Conservation (phyloP, 2,113 vertebrate genomes). For the Ophthalmolycus amberensis region DNA sequence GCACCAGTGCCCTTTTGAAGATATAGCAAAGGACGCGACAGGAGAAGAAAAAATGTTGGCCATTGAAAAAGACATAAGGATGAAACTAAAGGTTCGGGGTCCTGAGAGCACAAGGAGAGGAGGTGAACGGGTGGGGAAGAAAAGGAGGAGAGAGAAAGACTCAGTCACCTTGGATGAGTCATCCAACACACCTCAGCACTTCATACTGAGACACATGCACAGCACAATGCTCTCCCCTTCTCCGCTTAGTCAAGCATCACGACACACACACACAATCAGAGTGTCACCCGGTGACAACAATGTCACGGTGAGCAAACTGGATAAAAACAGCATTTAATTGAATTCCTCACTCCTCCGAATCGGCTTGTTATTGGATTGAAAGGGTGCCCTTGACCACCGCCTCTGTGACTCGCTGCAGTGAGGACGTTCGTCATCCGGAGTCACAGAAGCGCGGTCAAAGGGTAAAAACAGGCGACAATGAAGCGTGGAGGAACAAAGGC, state of each 20-base stretch:
- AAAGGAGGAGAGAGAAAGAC: slow-evolving; percentile 27
- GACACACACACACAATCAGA: slow-evolving; percentile 11
- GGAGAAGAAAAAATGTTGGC: slow-evolving; percentile 2
- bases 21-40: not conserved
- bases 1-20: not conserved
- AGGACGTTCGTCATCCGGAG: slow-evolving; percentile 28
- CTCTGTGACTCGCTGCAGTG: slow-evolving; percentile 20
- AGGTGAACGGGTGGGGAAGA: slow-evolving; percentile 12
- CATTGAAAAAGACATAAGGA: slow-evolving; percentile 1
- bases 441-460: not conserved
- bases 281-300: slow-evolving; percentile 49
- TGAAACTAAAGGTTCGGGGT: slow-evolving; percentile 41
- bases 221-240: slow-evolving; percentile 28
- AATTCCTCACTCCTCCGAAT: slow-evolving; percentile 28
- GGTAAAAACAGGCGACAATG: not conserved
- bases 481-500: not conserved
- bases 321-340: slow-evolving; percentile 56
- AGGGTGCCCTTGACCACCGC: slow-evolving; percentile 53
- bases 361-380: slow-evolving; percentile 64
- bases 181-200: slow-evolving; percentile 45
- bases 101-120: slow-evolving; percentile 26
- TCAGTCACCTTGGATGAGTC: slow-evolving; percentile 70
- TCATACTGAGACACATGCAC: slow-evolving; percentile 37
- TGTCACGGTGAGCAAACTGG: slow-evolving; percentile 35
- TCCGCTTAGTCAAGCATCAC: slow-evolving; percentile 43